Percentiles rank a stretch among this genome's conserved stretches.
These are phyloP conservation scores for Hypomecis atomaria DNA, from an alignment of 2,888 invertebrate genomes.

Conservation along the genomic window DNA sequence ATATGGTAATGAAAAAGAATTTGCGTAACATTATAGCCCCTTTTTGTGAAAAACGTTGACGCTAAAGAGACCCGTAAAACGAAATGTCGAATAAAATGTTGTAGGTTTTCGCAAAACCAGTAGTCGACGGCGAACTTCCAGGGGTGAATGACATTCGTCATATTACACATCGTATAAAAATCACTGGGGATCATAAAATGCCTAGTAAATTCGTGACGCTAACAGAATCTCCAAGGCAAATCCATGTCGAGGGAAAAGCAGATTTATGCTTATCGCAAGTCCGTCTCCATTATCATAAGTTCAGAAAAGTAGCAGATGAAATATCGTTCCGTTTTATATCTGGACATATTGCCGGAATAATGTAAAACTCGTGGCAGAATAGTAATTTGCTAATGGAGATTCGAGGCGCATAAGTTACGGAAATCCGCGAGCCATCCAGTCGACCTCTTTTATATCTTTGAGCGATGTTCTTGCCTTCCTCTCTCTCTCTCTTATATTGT, in stretches of 20 bases:
- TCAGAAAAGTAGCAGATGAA: slow-evolving; percentile 60
- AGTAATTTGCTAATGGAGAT: slow-evolving; percentile 70
- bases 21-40: slow-evolving; percentile 9
- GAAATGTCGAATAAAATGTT: slow-evolving; percentile 13
- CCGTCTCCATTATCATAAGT: slow-evolving; percentile 67
- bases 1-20: slow-evolving; percentile 26
- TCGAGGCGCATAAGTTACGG: slow-evolving; percentile 57
- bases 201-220: slow-evolving; percentile 39
- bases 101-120: slow-evolving; percentile 8
- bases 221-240: slow-evolving; percentile 45
- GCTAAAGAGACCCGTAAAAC: slow-evolving; percentile 18
- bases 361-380: slow-evolving; percentile 49
- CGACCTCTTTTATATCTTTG: slow-evolving; percentile 52
- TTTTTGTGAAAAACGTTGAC: slow-evolving; percentile 12
- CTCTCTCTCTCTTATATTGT: no score
- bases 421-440: slow-evolving; percentile 50
- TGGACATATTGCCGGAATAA: slow-evolving; percentile 62
- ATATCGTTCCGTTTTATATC: slow-evolving; percentile 54
- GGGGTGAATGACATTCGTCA: slow-evolving; percentile 51
- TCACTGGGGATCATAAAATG: slow-evolving; percentile 50
- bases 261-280: slow-evolving; percentile 57
- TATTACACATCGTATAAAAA: slow-evolving; percentile 50
- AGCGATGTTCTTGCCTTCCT: slow-evolving; percentile 41
- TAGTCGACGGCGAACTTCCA: slow-evolving; percentile 22
- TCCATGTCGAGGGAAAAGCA: slow-evolving; percentile 50